These are phyloP conservation scores for Anhinga anhinga DNA, from an alignment of 2,113 vertebrate species.

Conservation along the genomic window DNA sequence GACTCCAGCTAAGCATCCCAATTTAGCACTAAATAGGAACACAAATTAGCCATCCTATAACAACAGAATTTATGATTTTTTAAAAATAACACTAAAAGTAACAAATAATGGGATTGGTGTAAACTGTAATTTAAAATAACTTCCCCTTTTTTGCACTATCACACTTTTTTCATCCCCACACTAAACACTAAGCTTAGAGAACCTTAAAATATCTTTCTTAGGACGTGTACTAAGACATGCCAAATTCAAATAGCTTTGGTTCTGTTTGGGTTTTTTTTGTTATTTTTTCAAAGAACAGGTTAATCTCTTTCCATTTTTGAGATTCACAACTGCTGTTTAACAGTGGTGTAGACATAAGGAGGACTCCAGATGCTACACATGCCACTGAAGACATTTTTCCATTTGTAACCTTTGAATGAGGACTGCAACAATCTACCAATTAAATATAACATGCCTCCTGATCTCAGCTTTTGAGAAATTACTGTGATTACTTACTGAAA, in stretches of 20 bases:
- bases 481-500: background rate
- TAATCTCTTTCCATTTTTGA: background rate
- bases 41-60: background rate
- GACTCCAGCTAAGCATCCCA: background rate
- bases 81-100: background rate
- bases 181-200: background rate
- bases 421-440: background rate
- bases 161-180: background rate
- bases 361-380: background rate
- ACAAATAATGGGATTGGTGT: background rate
- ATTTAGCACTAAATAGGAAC: background rate
- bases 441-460: background rate
- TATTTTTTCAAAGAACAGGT: background rate
- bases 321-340: background rate
- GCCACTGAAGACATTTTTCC: background rate
- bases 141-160: background rate
- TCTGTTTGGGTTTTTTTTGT: background rate
- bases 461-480: background rate
- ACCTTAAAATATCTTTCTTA: background rate
- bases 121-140: background rate
- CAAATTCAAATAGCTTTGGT: background rate
- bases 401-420: background rate
- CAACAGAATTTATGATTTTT: background rate
- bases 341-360: background rate
- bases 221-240: background rate